Percentiles rank a stretch among this genome's conserved stretches.
These are phyloP conservation scores for Salminus brasiliensis DNA, from an alignment of 2,113 vertebrate genomes.

Conservation along the genomic window DNA sequence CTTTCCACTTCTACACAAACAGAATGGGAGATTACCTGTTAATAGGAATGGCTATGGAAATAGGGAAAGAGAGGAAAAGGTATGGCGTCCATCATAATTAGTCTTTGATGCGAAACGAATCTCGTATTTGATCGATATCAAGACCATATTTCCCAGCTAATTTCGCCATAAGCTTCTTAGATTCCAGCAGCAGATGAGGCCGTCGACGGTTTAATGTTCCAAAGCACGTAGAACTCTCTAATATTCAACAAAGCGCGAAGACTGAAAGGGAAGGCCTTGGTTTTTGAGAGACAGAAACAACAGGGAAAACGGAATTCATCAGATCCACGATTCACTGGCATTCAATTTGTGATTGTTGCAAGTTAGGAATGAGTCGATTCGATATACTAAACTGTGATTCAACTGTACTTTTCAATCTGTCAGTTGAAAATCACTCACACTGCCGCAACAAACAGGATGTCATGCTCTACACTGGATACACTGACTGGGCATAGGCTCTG, in stretches of 20 bases:
- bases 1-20: slow-evolving; percentile 41
- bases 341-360: too few relatives aligned
- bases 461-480: too few relatives aligned
- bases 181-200: slow-evolving; percentile 35
- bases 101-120: slow-evolving; percentile 25
- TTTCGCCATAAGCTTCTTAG: slow-evolving; percentile 46
- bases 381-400: too few relatives aligned
- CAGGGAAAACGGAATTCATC: background rate
- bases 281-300: background rate
- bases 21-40: slow-evolving; percentile 40
- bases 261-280: background rate
- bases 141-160: slow-evolving; percentile 25
- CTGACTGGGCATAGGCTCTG: too few relatives aligned
- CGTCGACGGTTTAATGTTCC: slow-evolving; percentile 6
- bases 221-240: background rate
- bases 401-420: too few relatives aligned
- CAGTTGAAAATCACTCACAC: too few relatives aligned
- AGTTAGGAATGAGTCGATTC: too few relatives aligned
- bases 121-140: slow-evolving; percentile 36
- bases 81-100: slow-evolving; percentile 42
- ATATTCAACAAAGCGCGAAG: slow-evolving; percentile 5
- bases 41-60: slow-evolving; percentile 30
- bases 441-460: too few relatives aligned
- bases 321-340: too few relatives aligned
- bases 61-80: background rate